phyloP scores from a whole-genome alignment of 1,140 invertebrate genomes.

The Saccostrea glomerata region DNA sequence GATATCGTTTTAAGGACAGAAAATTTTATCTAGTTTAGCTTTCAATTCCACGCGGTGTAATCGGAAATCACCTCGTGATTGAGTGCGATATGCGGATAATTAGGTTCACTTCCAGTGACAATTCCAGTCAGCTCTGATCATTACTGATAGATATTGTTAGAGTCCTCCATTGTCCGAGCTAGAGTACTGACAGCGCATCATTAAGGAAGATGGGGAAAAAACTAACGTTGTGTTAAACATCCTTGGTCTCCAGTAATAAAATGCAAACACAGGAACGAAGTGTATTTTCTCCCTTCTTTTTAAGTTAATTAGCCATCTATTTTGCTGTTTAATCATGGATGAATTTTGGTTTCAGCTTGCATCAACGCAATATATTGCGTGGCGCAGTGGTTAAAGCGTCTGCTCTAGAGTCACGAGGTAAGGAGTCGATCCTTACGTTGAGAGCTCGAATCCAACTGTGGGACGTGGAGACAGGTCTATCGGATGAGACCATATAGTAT shows the following conservation, averaged over 20 bases:
- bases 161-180: neutral
- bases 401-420: no score
- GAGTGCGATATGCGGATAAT: constrained; percentile 1
- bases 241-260: neutral
- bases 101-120: neutral
- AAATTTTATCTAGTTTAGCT: neutral
- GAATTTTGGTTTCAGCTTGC: no score
- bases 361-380: no score
- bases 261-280: neutral
- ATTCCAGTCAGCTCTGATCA: neutral
- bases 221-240: neutral
- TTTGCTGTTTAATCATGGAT: no score
- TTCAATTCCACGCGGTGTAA: neutral
- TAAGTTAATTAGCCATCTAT: no score
- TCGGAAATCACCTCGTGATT: neutral
- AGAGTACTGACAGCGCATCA: neutral
- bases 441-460: no score
- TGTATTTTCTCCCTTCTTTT: no score
- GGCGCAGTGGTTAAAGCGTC: no score
- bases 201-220: neutral
- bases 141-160: neutral
- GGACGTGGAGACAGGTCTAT: no score
- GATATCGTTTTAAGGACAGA: no score
- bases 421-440: no score
- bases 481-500: no score